Evolutionary conservation across 2,888 invertebrate genomes (phyloP), one percentile per base, ranked within the genome.

Genomic region (Rosalia funebris): DNA sequence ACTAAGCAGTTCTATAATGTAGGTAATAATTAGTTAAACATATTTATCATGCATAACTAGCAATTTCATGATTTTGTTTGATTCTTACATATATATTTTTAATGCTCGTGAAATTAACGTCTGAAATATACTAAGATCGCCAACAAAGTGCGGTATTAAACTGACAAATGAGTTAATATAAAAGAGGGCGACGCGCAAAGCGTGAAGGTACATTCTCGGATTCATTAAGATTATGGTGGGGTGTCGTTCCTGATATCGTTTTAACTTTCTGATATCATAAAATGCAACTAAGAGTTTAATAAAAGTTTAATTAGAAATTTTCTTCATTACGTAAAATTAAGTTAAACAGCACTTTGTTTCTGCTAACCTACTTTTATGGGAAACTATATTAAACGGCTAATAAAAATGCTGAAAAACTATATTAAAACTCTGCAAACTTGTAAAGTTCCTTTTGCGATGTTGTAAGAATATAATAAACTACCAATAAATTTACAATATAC

Each of bases 271-370:
- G 72, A 75, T 76, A 76, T 73, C 75, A 72, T 77, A 77, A 77
- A 76, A 72, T 76, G 70, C 73, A 75, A 72, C 71, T 72, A 71
- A 67, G 65, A 71, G 70, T 77, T 78, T 78, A 78, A 78, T 80
- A 79, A 79, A 80, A 79, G 77, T 80, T 80, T 79, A 79, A 80
- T 80, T 79, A 77, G 75, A 75, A 78, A 75, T 77, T 75, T 76
- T 74, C 74, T 73, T 72, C 74, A 73, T 76, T 77, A 75, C 73
- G 72, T 70, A 62, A 71, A 75, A 72, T 71, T 66, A 68, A 68
- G 65, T 68, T 68, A 65, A 72, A 75, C 74, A 68, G 71, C 67
- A 75, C 69, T 75, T 67, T 69, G 65, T 69, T 63, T 63, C 63
- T 63, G 57, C 58, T 63, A 69, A 68, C 69, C 67, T 62, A 62